Conservation (phyloP, 2,797 vertebrate species). For the Pteropus rufus region DNA sequence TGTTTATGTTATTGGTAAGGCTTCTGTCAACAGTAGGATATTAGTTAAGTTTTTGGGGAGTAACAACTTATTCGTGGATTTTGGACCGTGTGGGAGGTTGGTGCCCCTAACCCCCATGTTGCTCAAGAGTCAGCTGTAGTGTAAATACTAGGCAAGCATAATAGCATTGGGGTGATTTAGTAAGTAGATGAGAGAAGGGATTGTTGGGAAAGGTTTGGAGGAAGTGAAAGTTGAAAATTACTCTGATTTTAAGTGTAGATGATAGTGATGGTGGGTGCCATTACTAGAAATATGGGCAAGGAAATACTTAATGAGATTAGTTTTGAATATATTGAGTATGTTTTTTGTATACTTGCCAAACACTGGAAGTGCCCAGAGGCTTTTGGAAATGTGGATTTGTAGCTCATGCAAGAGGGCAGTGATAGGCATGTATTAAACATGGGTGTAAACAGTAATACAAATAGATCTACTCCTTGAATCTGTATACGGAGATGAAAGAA, state of each 20-base stretch:
- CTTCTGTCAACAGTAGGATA: background rate
- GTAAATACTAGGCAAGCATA: background rate
- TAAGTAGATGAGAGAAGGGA: background rate
- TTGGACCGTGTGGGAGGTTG: background rate
- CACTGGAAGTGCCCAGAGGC: background rate
- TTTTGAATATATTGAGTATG: background rate
- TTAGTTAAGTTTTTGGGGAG: background rate
- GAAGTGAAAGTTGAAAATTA: background rate
- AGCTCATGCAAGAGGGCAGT: conserved; percentile 36
- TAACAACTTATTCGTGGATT: background rate
- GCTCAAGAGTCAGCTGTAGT: background rate
- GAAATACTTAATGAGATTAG: background rate
- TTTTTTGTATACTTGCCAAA: conserved; percentile 26
- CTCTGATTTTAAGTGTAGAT: background rate
- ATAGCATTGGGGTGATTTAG: background rate
- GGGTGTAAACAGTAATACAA: background rate
- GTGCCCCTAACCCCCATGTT: background rate
- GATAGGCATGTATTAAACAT: conserved; percentile 34
- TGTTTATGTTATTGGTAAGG: background rate
- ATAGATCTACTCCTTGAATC: background rate
- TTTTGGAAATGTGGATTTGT: conserved; percentile 47
- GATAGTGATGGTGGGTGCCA: background rate
- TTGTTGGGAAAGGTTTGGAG: background rate
- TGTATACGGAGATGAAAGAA: conserved; percentile 11
- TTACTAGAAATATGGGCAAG: background rate